phyloP scores from a whole-genome alignment of 2,888 invertebrate genomes.

The Gasteruption jaculator region DNA sequence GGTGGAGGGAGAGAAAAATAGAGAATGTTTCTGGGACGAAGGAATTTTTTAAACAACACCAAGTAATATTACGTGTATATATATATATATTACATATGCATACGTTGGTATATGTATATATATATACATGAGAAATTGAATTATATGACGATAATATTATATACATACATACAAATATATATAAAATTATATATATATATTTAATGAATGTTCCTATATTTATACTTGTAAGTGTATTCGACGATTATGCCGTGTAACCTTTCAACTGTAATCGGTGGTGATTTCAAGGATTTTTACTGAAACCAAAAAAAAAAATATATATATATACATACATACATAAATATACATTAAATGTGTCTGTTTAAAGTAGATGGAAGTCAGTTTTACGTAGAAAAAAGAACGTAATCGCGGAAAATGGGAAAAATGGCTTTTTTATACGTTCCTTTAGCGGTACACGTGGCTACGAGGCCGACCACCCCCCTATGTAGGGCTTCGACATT shows the following conservation, averaged over 20 bases:
- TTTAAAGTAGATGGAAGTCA: conserved; percentile 40
- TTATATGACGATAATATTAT: conserved; percentile 40
- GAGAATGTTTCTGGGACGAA: neutral
- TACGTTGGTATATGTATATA: conserved; percentile 23
- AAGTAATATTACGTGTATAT: conserved; percentile 41
- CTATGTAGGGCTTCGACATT: too few relatives aligned
- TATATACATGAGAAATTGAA: too few relatives aligned
- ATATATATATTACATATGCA: conserved; percentile 28
- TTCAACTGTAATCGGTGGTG: conserved; percentile 50
- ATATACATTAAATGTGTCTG: conserved; percentile 38
- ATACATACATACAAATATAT: conserved; percentile 38
- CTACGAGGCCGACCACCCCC: too few relatives aligned
- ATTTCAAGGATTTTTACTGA: conserved; percentile 50
- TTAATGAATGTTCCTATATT: conserved; percentile 53
- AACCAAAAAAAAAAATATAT: conserved; percentile 28
- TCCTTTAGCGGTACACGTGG: too few relatives aligned
- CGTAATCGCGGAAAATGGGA: too few relatives aligned
- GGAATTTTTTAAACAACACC: conserved; percentile 47
- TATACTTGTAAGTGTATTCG: conserved; percentile 49
- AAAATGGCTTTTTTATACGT: too few relatives aligned
- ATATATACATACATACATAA: too few relatives aligned
- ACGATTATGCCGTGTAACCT: too few relatives aligned
- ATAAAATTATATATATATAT: conserved; percentile 48
- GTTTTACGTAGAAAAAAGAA: too few relatives aligned
- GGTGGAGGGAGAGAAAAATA: neutral